These are phyloP conservation scores for Hypercompe scribonia DNA, from an alignment of 2,888 invertebrate species.

Conservation along the genomic window DNA sequence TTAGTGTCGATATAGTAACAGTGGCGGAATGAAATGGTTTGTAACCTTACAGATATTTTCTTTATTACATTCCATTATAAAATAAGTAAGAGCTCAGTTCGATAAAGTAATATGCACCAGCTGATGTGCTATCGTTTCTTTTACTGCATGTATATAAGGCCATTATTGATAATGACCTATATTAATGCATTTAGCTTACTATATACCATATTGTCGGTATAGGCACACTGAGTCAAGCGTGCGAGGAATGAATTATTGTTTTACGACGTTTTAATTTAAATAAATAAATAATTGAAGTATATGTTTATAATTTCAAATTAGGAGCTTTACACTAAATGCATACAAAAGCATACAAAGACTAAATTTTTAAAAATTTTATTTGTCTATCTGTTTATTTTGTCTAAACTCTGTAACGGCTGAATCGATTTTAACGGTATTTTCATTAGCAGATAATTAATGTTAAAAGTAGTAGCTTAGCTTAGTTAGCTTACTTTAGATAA, in stretches of 20 bases:
- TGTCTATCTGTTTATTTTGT: too few relatives aligned
- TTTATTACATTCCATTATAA: not conserved
- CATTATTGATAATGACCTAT: not conserved
- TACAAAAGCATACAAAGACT: too few relatives aligned
- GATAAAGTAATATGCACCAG: not conserved
- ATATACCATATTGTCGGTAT: not conserved
- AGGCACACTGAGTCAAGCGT: not conserved
- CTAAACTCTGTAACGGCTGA: too few relatives aligned
- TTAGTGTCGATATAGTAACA: conserved; percentile 1
- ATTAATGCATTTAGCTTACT: not conserved
- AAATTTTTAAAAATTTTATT: too few relatives aligned
- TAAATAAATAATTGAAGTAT: too few relatives aligned
- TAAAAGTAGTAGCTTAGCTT: too few relatives aligned
- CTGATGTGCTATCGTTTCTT: too few relatives aligned
- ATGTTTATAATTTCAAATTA: too few relatives aligned
- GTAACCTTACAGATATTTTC: not conserved
- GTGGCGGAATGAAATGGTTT: not conserved
- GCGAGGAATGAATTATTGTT: not conserved
- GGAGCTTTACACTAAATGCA: too few relatives aligned
- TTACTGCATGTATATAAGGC: not conserved
- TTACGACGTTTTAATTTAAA: not conserved
- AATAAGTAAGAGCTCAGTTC: not conserved
- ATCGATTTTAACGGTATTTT: too few relatives aligned
- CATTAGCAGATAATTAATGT: too few relatives aligned
- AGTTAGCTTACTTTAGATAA: too few relatives aligned